A percentile compares a stretch with the other conserved stretches of the same genome.
Evolutionary conservation across 2,113 vertebrate species (phyloP).

Genomic region (Eulemur macaco): DNA sequence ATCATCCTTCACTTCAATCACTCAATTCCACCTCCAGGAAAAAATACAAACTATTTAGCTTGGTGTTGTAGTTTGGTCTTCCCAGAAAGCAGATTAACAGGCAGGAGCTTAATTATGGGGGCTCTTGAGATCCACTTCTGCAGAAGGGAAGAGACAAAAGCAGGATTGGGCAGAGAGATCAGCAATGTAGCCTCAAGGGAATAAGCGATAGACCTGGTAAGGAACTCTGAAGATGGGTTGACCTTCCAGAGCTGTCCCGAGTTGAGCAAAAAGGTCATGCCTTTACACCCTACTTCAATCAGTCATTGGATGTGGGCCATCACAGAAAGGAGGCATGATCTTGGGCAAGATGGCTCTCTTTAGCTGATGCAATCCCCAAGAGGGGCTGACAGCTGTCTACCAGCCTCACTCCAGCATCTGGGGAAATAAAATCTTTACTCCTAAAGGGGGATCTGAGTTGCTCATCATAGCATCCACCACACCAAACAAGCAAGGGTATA

Average conservation of each 20-base stretch:
- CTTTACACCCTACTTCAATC: neutral
- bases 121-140: neutral
- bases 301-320: neutral
- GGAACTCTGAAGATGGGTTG: neutral
- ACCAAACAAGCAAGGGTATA: neutral
- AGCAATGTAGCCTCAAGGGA: neutral
- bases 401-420: neutral
- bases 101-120: neutral
- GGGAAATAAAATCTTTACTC: neutral
- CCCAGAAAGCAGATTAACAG: neutral
- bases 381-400: neutral
- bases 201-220: neutral
- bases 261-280: neutral
- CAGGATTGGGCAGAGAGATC: neutral
- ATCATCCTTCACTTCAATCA: neutral
- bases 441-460: neutral
- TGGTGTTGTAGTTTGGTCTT: neutral
- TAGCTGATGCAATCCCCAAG: neutral
- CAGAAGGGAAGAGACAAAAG: neutral
- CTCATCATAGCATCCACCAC: neutral
- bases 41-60: neutral
- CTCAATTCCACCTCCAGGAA: neutral
- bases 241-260: neutral
- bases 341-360: neutral
- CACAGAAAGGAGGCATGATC: neutral